Evolutionary conservation across 2,113 vertebrate species (phyloP).

Genomic region (Austrofundulus limnaeus): DNA sequence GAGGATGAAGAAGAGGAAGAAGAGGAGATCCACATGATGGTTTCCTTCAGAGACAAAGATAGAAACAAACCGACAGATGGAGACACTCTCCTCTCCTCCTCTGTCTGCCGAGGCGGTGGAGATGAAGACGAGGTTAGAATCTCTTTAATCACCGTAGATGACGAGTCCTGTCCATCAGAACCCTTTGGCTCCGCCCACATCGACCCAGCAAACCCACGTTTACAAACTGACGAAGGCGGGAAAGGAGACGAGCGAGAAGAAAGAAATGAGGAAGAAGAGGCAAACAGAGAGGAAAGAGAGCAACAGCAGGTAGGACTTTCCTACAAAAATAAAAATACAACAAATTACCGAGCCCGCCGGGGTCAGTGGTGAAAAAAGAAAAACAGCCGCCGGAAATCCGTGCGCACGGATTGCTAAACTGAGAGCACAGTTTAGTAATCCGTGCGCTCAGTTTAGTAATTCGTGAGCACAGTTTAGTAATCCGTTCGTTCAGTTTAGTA

Average conservation of each 20-base stretch:
- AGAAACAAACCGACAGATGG: background rate
- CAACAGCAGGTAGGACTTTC: constrained; percentile 43
- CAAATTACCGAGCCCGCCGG: too few relatives aligned
- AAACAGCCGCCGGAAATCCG: too few relatives aligned
- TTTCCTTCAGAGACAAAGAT: background rate
- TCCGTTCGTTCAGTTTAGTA: too few relatives aligned
- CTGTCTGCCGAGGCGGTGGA: constrained; percentile 2
- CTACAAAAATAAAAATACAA: background rate
- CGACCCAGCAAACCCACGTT: background rate
- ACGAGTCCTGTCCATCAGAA: constrained; percentile 57
- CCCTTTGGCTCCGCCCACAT: constrained; percentile 32
- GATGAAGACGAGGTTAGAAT: constrained; percentile 53
- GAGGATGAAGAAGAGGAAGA: constrained; percentile 6
- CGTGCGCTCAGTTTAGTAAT: too few relatives aligned
- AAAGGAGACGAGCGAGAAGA: background rate
- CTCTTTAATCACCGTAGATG: constrained; percentile 46
- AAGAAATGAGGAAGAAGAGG: background rate
- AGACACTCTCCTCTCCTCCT: constrained; percentile 19
- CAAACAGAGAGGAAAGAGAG: fast-evolving
- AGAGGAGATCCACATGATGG: constrained; percentile 1
- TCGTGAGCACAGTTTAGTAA: too few relatives aligned
- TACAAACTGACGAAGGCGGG: fast-evolving
- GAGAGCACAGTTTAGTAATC: too few relatives aligned
- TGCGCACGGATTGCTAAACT: too few relatives aligned
- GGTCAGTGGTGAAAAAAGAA: too few relatives aligned